Conservation (phyloP, 2,113 vertebrate species). For the Lampris incognitus region DNA sequence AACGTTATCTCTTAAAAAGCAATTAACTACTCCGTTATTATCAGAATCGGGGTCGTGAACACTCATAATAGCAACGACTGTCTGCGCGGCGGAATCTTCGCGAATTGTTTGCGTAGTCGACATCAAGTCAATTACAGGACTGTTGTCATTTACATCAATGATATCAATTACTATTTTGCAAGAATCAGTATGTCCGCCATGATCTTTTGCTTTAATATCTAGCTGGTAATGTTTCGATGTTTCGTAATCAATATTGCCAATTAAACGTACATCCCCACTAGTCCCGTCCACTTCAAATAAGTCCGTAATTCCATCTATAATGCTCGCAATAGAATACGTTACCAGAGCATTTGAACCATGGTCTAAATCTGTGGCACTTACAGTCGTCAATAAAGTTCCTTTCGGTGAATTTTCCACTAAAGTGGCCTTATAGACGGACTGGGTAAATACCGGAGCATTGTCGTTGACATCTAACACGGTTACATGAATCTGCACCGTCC, state of each 20-base stretch:
- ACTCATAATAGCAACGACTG: conserved; percentile 81
- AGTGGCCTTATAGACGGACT: conserved; percentile 62
- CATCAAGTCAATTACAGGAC: conserved; percentile 68
- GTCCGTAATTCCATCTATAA: not conserved
- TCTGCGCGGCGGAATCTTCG: conserved; percentile 77
- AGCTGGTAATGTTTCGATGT: conserved; percentile 63
- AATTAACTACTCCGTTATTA: conserved; percentile 77
- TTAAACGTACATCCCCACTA: conserved; percentile 69
- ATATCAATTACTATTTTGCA: conserved; percentile 71
- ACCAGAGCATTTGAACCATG: conserved; percentile 73
- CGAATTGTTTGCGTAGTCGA: conserved; percentile 67
- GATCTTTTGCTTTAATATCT: conserved; percentile 73
- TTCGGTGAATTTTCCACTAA: conserved; percentile 62
- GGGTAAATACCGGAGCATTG: conserved; percentile 75
- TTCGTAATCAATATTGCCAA: conserved; percentile 80
- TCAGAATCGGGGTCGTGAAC: conserved; percentile 81
- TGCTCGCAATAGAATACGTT: conserved; percentile 73
- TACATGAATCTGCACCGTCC: conserved; percentile 62
- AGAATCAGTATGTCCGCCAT: conserved; percentile 68
- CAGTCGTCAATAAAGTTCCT: conserved; percentile 58
- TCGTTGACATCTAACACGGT: conserved; percentile 80
- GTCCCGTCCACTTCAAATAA: conserved; percentile 63
- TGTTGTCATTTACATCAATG: conserved; percentile 84
- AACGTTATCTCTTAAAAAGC: conserved; percentile 59
- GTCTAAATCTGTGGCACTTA: conserved; percentile 78